phyloP scores from a whole-genome alignment of 2,113 vertebrate genomes.

The Leucopsar rothschildi region DNA sequence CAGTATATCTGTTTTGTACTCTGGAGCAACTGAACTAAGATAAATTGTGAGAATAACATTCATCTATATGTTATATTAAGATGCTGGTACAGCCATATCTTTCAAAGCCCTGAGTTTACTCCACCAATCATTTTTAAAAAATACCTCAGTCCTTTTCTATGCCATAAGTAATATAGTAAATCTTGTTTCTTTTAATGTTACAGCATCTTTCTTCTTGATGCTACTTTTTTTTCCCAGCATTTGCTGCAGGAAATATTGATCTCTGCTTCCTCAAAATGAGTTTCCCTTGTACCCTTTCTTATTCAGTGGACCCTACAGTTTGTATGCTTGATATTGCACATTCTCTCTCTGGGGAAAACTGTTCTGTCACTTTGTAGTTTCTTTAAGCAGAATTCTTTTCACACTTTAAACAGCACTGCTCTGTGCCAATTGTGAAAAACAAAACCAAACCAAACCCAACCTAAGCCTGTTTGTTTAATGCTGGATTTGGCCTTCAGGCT shows the following conservation, averaged over 20 bases:
- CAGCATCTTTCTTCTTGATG: conserved; percentile 18
- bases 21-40: neutral
- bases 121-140: conserved; percentile 14
- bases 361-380: neutral
- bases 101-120: conserved; percentile 2
- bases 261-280: conserved; percentile 27
- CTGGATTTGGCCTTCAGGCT: too few relatives aligned
- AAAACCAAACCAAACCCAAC: neutral
- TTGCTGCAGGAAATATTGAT: conserved; percentile 47
- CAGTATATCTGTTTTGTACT: conserved; percentile 30
- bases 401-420: neutral
- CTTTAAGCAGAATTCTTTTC: conserved; percentile 5
- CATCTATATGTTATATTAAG: conserved; percentile 12
- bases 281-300: conserved; percentile 38
- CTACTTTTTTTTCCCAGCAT: neutral
- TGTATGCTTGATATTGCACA: conserved; percentile 8
- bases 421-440: neutral
- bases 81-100: neutral
- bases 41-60: neutral
- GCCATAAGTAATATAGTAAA: neutral
- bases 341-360: neutral
- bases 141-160: neutral
- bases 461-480: neutral
- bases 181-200: conserved; percentile 11
- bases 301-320: neutral